phyloP scores from a whole-genome alignment of 2,113 vertebrate genomes.

The Hemichromis elongatus region DNA sequence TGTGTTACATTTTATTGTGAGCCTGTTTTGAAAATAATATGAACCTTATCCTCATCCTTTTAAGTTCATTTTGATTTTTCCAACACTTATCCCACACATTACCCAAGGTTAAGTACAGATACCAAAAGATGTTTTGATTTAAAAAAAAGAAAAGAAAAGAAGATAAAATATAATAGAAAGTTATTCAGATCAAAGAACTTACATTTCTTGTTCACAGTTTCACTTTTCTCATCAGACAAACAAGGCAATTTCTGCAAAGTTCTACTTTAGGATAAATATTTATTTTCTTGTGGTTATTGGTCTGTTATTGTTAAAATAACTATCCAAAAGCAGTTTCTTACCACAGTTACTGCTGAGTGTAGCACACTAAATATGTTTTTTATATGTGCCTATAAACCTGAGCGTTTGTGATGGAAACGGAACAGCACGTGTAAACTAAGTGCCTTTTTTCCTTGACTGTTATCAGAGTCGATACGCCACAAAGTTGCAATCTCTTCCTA shows the following conservation, averaged over 20 bases:
- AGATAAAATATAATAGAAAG: not conserved
- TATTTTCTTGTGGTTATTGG: not conserved
- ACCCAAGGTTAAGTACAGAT: not conserved
- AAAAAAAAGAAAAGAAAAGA: not conserved
- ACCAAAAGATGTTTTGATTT: not conserved
- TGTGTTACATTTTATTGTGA: not conserved
- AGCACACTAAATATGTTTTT: not conserved
- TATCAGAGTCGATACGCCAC: not conserved
- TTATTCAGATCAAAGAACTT: not conserved
- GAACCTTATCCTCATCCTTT: not conserved
- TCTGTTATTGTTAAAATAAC: not conserved
- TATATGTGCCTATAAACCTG: not conserved
- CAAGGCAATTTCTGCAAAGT: not conserved
- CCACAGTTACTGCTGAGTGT: not conserved
- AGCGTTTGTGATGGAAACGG: not conserved
- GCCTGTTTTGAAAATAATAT: not conserved
- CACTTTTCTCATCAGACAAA: not conserved
- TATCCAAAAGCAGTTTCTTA: not conserved
- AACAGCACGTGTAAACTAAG: not conserved
- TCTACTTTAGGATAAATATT: not conserved
- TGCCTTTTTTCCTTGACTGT: not conserved
- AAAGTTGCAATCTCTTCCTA: not conserved
- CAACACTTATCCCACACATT: not conserved
- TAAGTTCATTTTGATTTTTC: not conserved
- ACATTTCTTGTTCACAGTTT: not conserved